phyloP scores from a whole-genome alignment of 2,797 vertebrate species.

The Esox lucius region DNA sequence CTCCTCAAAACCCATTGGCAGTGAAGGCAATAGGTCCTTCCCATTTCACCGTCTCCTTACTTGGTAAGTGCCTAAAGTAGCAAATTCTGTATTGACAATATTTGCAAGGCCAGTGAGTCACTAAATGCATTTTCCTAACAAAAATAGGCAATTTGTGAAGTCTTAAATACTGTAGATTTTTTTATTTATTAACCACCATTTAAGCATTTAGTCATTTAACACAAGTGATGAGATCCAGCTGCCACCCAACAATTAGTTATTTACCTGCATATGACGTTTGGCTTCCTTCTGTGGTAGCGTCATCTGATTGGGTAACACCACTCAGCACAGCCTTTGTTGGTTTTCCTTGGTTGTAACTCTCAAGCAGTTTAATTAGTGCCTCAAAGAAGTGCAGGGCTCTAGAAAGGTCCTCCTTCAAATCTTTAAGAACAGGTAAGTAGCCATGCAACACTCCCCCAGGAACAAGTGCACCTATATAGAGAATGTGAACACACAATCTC shows the following conservation, averaged over 20 bases:
- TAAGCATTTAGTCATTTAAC: background rate
- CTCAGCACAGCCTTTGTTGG: background rate
- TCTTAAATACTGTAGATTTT: background rate
- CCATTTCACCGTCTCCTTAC: too few species aligned
- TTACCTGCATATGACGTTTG: background rate
- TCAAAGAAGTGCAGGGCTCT: constrained; percentile 17
- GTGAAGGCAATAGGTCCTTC: too few species aligned
- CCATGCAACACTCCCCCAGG: constrained; percentile 12
- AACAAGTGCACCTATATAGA: constrained; percentile 25
- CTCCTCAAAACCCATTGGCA: too few species aligned
- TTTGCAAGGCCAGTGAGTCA: too few species aligned
- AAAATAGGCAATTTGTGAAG: background rate
- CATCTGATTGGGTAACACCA: background rate
- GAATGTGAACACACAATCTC: background rate
- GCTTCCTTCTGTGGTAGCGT: background rate
- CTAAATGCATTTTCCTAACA: background rate
- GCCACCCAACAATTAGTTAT: background rate
- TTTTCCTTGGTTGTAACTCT: background rate
- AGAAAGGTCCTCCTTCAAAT: constrained; percentile 20
- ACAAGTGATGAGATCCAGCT: background rate
- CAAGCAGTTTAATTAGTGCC: constrained; percentile 30
- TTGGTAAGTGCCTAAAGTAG: too few species aligned
- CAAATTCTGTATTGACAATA: too few species aligned
- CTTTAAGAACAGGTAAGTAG: constrained; percentile 35
- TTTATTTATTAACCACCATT: background rate